These are phyloP conservation scores for Muscicapa comitata DNA, from an alignment of 2,797 vertebrate genomes.

Conservation along the genomic window DNA sequence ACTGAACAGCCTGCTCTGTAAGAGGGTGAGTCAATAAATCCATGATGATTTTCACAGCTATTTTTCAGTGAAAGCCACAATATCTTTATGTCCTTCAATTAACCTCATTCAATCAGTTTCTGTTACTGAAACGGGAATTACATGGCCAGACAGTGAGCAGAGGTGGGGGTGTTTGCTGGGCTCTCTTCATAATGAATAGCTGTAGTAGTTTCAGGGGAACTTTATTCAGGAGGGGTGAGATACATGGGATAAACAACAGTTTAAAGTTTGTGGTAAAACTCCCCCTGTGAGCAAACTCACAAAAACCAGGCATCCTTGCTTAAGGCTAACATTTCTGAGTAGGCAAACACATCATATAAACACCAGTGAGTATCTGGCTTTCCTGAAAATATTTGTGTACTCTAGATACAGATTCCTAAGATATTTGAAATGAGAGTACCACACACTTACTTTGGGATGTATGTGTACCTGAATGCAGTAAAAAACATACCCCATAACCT, in stretches of 20 bases:
- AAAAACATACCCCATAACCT: conserved; percentile 86
- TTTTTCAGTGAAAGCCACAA: background rate
- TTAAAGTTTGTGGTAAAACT: background rate
- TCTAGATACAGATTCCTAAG: background rate
- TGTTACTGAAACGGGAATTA: background rate
- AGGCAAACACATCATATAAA: background rate
- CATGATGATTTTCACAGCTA: background rate
- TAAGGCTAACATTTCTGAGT: background rate
- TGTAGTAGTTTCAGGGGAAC: background rate
- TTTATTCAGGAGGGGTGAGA: background rate
- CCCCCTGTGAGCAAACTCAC: background rate
- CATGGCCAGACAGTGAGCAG: background rate
- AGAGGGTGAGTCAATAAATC: background rate
- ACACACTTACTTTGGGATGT: background rate
- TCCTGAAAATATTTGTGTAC: background rate
- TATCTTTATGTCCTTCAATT: background rate
- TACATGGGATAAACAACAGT: background rate
- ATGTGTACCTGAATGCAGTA: background rate
- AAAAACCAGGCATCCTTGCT: background rate
- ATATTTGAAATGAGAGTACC: background rate
- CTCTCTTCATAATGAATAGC: background rate
- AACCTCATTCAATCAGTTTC: background rate
- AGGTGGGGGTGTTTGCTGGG: background rate
- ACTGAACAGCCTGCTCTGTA: background rate
- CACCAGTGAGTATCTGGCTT: background rate